Conservation (phyloP, 2,113 vertebrate genomes). For the Platanista minor region DNA sequence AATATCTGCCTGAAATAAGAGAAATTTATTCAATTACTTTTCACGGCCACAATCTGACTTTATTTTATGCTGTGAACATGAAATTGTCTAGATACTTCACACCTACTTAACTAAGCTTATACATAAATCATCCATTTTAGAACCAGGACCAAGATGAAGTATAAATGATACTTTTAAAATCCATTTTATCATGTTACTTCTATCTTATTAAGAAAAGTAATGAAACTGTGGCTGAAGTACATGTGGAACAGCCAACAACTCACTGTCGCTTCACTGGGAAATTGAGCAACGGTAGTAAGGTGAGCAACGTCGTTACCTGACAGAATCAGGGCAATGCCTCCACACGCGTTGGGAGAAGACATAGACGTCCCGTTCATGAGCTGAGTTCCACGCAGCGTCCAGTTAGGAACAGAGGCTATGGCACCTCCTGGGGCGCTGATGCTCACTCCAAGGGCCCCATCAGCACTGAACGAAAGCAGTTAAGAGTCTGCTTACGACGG, state of each 20-base stretch:
- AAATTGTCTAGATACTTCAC: background rate
- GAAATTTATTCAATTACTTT: background rate
- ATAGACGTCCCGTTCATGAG: conserved; percentile 99
- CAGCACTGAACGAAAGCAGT: conserved; percentile 81
- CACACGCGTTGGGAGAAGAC: conserved; percentile 98
- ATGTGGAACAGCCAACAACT: background rate
- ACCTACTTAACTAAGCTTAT: background rate
- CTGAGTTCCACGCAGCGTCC: conserved; percentile 97
- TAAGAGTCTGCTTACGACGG: background rate
- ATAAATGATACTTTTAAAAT: no score
- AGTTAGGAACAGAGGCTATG: conserved; percentile 98
- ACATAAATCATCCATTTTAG: background rate
- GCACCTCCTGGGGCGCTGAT: conserved; percentile 97
- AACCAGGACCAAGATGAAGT: background rate
- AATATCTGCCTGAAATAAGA: background rate
- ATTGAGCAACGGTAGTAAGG: rapidly evolving
- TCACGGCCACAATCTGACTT: background rate
- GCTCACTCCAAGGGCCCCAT: conserved; percentile 96
- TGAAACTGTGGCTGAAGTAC: background rate
- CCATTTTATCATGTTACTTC: background rate
- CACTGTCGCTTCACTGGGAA: background rate
- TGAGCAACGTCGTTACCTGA: conserved; percentile 84
- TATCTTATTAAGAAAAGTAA: background rate
- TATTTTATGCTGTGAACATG: background rate
- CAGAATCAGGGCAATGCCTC: conserved; percentile 94